Base-by-base conservation (phyloP, 64 coral and sea anemone species). In the Cladopsammia gracilis region DNA sequence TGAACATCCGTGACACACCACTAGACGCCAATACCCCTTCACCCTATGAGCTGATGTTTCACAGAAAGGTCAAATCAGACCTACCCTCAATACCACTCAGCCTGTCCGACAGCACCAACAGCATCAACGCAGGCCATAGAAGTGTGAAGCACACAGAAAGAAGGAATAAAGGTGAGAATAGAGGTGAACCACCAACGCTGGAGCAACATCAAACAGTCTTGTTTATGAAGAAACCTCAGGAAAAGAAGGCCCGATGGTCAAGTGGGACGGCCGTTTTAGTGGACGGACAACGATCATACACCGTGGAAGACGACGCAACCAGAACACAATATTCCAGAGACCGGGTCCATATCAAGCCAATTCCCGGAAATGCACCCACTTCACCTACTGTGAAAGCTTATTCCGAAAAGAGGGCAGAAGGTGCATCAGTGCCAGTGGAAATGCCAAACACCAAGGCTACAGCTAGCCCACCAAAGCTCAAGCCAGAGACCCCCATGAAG, bases 1-100 rank as follows among this genome's bases (percentile, higher is more conserved):
- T 92, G 90, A 92, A 92, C 90, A 92, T 92, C 90, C 90, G 90
- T 84, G 90, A 92, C 90, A 92, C 90, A 44, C 90, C 90, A 42
- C 79, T 92, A 92, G 90, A 92, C n/a, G 90, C 90, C 90, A 92
- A 92, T 20, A 92, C 90, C 84, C 90, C 90, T 44, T 92, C 90
- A 92, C 51, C 51, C 4, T 53, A 53, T 53, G 51, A 53, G 51
- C 10, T 53, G 51, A 53, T 53, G 51, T 53, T 53, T 53, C 51
- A 53, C 51, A 53, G 51, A 10, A 53, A 53, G 51, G 51, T 53
- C 51, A 53, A 53, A 53, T 53, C 51, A 53, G 51, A 53, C 51
- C 51, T 53, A 53, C 51, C 51, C 51, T 53, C 51, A 53, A 92
- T 92, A 92, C 90, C 90, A 84, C 90, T 92, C 78, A 92, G 90